Evolutionary conservation across 2,113 vertebrate species (phyloP).

Genomic region (Heptranchias perlo): DNA sequence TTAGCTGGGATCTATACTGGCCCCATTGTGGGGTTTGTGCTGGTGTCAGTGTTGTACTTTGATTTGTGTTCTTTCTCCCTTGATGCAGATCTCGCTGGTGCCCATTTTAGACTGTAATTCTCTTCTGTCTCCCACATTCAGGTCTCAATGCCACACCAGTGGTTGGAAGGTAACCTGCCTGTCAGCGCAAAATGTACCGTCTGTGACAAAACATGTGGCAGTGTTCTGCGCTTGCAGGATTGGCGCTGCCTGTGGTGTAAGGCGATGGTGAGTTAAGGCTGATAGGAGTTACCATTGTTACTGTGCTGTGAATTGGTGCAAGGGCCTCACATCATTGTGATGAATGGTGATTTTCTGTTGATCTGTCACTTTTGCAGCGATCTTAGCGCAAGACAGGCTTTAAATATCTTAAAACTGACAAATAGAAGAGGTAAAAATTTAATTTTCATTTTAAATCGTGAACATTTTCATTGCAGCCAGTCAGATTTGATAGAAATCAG

Average conservation of each 20-base stretch:
- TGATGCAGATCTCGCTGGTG: slow-evolving; percentile 51
- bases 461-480: not conserved
- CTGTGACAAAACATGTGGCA: slow-evolving; percentile 95
- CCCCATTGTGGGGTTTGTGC: not conserved
- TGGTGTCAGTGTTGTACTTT: not conserved
- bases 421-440: not conserved
- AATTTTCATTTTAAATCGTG: not conserved
- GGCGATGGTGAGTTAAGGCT: slow-evolving; percentile 73
- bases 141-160: slow-evolving; percentile 97
- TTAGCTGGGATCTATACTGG: not conserved
- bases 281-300: not conserved
- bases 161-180: slow-evolving; percentile 90
- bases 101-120: not conserved
- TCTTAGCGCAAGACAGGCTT: not conserved
- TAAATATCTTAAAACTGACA: not conserved
- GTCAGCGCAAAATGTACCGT: slow-evolving; percentile 89
- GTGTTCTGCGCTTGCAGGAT: slow-evolving; percentile 89
- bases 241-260: slow-evolving; percentile 97
- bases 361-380: not conserved
- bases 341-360: not conserved
- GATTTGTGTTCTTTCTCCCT: not conserved
- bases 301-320: not conserved
- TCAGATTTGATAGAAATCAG: not conserved
- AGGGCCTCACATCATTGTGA: not conserved
- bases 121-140: slow-evolving; percentile 46